A percentile compares a stretch with the other conserved stretches of the same genome.
Conservation (phyloP, 2,888 invertebrate genomes). For the Drosophila paranaensis region DNA sequence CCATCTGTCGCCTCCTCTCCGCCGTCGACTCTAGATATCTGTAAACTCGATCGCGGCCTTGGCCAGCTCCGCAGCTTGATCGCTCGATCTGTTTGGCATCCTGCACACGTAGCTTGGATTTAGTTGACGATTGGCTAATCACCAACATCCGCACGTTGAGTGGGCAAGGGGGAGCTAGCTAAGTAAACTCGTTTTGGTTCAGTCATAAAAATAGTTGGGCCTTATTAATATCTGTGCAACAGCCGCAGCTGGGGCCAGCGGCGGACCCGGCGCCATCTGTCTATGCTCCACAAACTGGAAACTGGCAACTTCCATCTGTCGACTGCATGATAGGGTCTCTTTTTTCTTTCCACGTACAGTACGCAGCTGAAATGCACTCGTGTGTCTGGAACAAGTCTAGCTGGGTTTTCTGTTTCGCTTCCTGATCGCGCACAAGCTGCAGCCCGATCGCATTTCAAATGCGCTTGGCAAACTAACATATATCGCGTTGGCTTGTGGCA, state of each 20-base stretch:
- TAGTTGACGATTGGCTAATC: constrained; percentile 66
- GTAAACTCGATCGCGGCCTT: constrained; percentile 41
- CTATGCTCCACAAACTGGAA: constrained; percentile 19
- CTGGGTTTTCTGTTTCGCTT: constrained; percentile 9
- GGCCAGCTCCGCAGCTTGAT: constrained; percentile 12
- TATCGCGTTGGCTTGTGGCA: not conserved
- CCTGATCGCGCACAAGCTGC: constrained; percentile 9
- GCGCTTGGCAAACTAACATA: not conserved
- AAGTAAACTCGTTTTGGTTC: constrained; percentile 48
- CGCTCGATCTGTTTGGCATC: constrained; percentile 32
- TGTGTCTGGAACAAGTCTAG: constrained; percentile 24
- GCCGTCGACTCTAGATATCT: constrained; percentile 1
- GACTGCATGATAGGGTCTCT: not conserved
- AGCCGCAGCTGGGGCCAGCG: constrained; percentile 43
- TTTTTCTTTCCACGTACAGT: constrained; percentile 10
- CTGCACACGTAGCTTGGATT: constrained; percentile 39
- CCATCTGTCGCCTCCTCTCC: not conserved
- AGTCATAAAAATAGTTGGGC: constrained; percentile 68
- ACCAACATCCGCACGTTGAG: constrained; percentile 59
- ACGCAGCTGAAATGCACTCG: constrained; percentile 3
- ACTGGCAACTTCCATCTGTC: constrained; percentile 21
- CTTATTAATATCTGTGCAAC: constrained; percentile 41
- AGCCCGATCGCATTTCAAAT: not conserved
- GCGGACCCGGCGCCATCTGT: constrained; percentile 36
- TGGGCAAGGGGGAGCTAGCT: not conserved